Base-by-base conservation (phyloP, 2,888 invertebrate genomes). In the Polyploca ridens region DNA sequence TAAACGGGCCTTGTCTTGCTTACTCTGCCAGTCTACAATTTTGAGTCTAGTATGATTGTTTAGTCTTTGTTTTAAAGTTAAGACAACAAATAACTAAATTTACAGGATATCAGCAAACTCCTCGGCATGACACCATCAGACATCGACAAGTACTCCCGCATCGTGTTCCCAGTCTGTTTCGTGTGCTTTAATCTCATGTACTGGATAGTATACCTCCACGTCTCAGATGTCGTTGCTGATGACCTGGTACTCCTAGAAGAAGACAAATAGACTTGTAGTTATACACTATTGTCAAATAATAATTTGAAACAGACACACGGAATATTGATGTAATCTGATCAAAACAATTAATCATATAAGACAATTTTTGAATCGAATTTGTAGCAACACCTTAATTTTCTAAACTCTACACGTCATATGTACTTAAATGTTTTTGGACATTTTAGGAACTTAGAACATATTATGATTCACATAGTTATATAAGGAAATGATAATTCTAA, bases 181-280 rank as follows among this genome's bases (percentile, higher is more conserved):
- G 97, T 99, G 78, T 97, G 98, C 94, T 99, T 99, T 96, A 99
- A 99, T 94, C 96, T 98, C 80, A 98, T 98, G 98, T 98, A 98
- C 95, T 98, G 98, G 98, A 98, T 98, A 94, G 98, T 98, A 86
- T 98, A 98, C 91, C 95, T 98, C 86, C 98, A 98, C 95, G 98
- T 98, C 92, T 97, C 97, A 88, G 98, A 98, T 95, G 97, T 98
- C 82, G 97, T 98, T 75, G 97, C 97, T 86, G 98, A 98, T 91
- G 98, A 98, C 94, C 95, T 98, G 86, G 97, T 98, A 86, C 94
- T 97, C 81, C 94, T 97, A 95, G 92, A 96, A 95, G 89, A 88
- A 75, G 78, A 75, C 72, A 75, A 75, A 72, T 75, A 75, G 72
- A 75, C 67, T 63, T 63, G 33, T 64, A 67, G 60, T 63, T 63